Base-by-base conservation (phyloP, 2,888 invertebrate genomes). In the Dryobota labecula region DNA sequence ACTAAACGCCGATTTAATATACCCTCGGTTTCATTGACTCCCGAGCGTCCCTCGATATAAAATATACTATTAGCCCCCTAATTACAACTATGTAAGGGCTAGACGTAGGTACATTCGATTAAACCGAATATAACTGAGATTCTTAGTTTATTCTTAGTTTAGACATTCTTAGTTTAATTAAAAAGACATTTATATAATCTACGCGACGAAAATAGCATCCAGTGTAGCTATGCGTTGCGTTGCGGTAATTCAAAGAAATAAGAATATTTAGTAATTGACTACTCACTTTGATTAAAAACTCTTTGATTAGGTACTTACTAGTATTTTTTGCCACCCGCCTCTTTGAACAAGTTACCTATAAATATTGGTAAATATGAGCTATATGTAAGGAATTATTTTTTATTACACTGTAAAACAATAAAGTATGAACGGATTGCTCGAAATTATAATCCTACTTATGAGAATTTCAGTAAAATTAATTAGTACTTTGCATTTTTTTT, bases 41-140 rank as follows among this genome's bases (percentile, higher is more conserved):
- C n/a, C n/a, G n/a, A n/a, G n/a, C n/a, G n/a, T n/a, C n/a, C n/a
- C n/a, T n/a, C n/a, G n/a, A n/a, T n/a, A n/a, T n/a, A n/a, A n/a
- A n/a, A n/a, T n/a, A n/a, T n/a, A n/a, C n/a, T n/a, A n/a, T n/a
- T 66, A 67, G 20, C 43, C 0, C 5, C 30, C 33, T 20, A 76
- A 71, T 76, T 64, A 75, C 15, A 45, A 47, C 57, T n/a, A n/a
- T n/a, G n/a, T n/a, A 51, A 69, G 45, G 62, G 57, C 61, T 45
- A n/a, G n/a, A n/a, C n/a, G n/a, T n/a, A n/a, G n/a, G n/a, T n/a
- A 27, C 53, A 68, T 60, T 51, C 47, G 43, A 53, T 45, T 51
- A 7, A 27, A 33, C 24, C 36, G 0, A 53, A 64, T 47, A 57
- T 41, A 58, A 61, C 61, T 38, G 30, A 53, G 41, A 65, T 53